phyloP scores from a whole-genome alignment of 2,113 vertebrate species.

The Sciurus niger region DNA sequence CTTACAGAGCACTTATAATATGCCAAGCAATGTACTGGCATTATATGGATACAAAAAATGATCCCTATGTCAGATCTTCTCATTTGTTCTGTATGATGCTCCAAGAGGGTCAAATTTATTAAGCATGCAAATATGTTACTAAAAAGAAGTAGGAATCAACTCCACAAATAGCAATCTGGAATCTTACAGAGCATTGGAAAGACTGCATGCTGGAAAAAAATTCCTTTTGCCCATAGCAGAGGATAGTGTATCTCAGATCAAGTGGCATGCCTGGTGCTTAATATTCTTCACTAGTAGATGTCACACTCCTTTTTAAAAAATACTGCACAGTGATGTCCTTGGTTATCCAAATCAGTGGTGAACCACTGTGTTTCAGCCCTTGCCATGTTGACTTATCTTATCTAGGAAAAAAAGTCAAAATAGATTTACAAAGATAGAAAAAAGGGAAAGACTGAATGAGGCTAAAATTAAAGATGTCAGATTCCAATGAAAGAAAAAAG shows the following conservation, averaged over 20 bases:
- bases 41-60: slow-evolving; percentile 15
- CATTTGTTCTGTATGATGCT: slow-evolving; percentile 16
- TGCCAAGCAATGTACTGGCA: slow-evolving; percentile 1
- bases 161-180: slow-evolving; percentile 20
- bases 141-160: neutral
- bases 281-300: neutral
- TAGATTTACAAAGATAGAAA: neutral
- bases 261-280: neutral
- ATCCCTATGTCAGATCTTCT: neutral
- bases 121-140: neutral
- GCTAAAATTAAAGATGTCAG: neutral
- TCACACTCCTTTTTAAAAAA: neutral
- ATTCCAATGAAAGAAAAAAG: neutral
- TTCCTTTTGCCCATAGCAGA: neutral
- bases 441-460: neutral
- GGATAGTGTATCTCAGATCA: neutral
- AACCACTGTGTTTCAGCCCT: neutral
- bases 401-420: slow-evolving; percentile 34
- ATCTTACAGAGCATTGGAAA: slow-evolving; percentile 7
- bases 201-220: neutral
- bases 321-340: neutral
- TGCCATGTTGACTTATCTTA: neutral
- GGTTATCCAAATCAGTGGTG: neutral
- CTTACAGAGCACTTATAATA: neutral
- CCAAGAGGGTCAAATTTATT: neutral